Conservation (phyloP, 1,140 invertebrate species). For the Lycorma delicatula region DNA sequence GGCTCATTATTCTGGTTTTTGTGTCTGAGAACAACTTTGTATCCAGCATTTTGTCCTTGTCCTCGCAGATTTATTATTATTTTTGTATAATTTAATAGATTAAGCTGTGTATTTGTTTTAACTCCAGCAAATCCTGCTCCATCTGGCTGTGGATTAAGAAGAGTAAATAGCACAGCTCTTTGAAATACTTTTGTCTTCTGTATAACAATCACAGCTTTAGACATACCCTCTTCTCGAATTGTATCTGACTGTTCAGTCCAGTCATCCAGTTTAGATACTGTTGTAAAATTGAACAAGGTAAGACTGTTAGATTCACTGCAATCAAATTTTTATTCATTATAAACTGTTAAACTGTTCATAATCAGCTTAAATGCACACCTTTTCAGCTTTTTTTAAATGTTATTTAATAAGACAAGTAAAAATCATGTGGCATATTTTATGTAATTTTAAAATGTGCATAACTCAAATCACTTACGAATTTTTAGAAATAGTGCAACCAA, state of each 20-base stretch:
- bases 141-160: constrained; percentile 58
- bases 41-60: constrained; percentile 45
- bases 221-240: constrained; percentile 52
- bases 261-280: constrained; percentile 31
- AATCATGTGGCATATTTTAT: no score
- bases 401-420: no score
- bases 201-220: constrained; percentile 50
- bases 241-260: constrained; percentile 58
- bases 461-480: no score
- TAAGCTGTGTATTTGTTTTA: constrained; percentile 37
- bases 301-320: constrained; percentile 19
- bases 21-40: constrained; percentile 54
- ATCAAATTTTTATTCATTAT: no score
- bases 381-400: no score
- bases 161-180: constrained; percentile 53
- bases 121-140: constrained; percentile 61
- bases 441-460: no score
- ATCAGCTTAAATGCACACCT: no score
- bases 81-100: constrained; percentile 43
- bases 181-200: constrained; percentile 51
- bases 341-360: no score
- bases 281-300: constrained; percentile 41
- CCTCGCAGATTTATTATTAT: constrained; percentile 47
- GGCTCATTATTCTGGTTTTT: constrained; percentile 45
- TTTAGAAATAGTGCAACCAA: no score